These are phyloP conservation scores for Antrozous pallidus DNA, from an alignment of 2,797 vertebrate species.

Conservation along the genomic window DNA sequence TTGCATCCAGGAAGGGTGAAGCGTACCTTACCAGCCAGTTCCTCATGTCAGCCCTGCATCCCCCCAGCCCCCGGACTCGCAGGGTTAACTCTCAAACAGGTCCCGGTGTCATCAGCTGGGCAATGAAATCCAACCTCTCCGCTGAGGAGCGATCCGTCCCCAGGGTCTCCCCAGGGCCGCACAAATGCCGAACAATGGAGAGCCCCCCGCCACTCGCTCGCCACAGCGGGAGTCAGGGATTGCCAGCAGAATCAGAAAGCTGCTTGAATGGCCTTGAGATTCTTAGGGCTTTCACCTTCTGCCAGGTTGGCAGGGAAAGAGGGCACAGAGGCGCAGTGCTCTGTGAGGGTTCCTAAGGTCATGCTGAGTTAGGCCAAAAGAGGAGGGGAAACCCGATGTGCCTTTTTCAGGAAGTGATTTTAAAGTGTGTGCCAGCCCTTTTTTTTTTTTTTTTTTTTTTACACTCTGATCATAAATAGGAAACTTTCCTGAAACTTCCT, in stretches of 20 bases:
- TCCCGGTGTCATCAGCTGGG: conserved; percentile 18
- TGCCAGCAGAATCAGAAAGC: conserved; percentile 37
- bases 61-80: background rate
- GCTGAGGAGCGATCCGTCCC: conserved; percentile 53
- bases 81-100: conserved; percentile 55
- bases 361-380: background rate
- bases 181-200: background rate
- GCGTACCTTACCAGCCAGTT: background rate
- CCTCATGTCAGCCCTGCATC: background rate
- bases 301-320: background rate
- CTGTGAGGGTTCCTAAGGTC: background rate
- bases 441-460: background rate
- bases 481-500: conserved; percentile 28
- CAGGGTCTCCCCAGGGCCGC: too few species aligned
- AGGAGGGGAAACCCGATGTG: background rate
- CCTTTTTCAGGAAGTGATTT: conserved; percentile 33
- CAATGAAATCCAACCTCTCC: conserved; percentile 1
- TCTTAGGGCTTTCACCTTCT: background rate
- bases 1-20: background rate
- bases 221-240: background rate
- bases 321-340: background rate
- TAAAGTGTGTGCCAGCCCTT: conserved; percentile 32
- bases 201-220: conserved; percentile 24
- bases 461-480: conserved; percentile 5
- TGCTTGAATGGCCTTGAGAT: background rate